phyloP scores from a whole-genome alignment of 1,140 invertebrate genomes.

The Cylas formicarius region DNA sequence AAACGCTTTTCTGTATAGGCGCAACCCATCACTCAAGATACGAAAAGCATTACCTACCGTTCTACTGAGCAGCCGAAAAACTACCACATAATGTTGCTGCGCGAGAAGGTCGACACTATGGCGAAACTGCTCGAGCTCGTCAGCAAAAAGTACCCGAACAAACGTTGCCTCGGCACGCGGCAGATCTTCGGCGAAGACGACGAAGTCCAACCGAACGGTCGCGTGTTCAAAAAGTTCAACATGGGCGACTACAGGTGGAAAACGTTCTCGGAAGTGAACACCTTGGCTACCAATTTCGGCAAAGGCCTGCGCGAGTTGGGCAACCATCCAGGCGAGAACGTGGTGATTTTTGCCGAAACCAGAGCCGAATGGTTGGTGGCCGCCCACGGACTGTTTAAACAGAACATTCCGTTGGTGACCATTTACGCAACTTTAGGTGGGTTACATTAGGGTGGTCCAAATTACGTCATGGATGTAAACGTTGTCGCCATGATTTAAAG shows the following conservation, averaged over 20 bases:
- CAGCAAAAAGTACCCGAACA: conserved; percentile 60
- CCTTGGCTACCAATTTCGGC: conserved; percentile 67
- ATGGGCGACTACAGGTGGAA: conserved; percentile 93
- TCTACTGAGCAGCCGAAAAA: conserved; percentile 58
- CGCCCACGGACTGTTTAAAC: conserved; percentile 88
- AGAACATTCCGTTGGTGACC: conserved; percentile 89
- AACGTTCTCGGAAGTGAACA: conserved; percentile 72
- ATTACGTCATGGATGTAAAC: too few species aligned
- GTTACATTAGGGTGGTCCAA: too few species aligned
- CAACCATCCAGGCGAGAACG: conserved; percentile 50
- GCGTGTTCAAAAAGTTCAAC: conserved; percentile 94
- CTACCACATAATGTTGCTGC: conserved; percentile 63
- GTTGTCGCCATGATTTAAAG: too few species aligned
- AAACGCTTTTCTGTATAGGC: conserved; percentile 41
- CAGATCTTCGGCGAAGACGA: conserved; percentile 89
- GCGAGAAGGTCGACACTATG: conserved; percentile 76
- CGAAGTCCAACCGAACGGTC: conserved; percentile 86
- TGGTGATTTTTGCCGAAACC: conserved; percentile 96
- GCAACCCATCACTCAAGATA: conserved; percentile 47
- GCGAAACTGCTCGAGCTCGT: conserved; percentile 79
- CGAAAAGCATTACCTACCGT: conserved; percentile 62
- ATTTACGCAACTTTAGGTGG: conserved; percentile 86
- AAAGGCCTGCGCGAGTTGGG: conserved; percentile 61
- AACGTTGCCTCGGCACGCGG: conserved; percentile 81
- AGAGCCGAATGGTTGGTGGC: conserved; percentile 95